Percentiles rank a stretch among this genome's conserved stretches.
phyloP scores from a whole-genome alignment of 2,888 invertebrate genomes.

The Apamea anceps region DNA sequence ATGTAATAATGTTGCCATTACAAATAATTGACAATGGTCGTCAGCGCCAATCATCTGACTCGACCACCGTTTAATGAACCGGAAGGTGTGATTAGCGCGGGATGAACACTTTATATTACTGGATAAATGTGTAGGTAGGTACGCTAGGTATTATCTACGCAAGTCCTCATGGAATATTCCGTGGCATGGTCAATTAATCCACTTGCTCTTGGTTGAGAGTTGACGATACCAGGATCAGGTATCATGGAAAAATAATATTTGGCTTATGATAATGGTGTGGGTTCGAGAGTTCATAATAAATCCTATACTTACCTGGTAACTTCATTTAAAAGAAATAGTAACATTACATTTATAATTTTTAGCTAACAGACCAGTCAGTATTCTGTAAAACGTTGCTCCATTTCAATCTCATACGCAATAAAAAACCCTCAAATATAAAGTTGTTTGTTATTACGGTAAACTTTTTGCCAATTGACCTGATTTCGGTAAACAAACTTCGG shows the following conservation, averaged over 20 bases:
- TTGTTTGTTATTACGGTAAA: slow-evolving; percentile 2
- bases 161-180: slow-evolving; percentile 37
- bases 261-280: neutral
- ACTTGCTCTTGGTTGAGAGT: slow-evolving; percentile 11
- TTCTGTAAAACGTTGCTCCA: neutral
- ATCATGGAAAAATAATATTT: neutral
- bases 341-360: neutral
- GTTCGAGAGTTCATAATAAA: neutral
- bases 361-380: neutral
- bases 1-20: slow-evolving; percentile 44
- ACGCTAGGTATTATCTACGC: slow-evolving; percentile 14
- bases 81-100: slow-evolving; percentile 79
- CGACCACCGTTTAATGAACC: slow-evolving; percentile 75
- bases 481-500: slow-evolving; percentile 17
- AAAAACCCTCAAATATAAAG: neutral
- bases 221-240: slow-evolving; percentile 10
- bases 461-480: slow-evolving; percentile 34
- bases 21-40: slow-evolving; percentile 47
- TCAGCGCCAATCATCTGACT: slow-evolving; percentile 64
- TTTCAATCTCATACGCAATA: neutral
- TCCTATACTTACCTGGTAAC: neutral
- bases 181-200: slow-evolving; percentile 25
- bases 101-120: slow-evolving; percentile 69
- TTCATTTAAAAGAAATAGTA: neutral
- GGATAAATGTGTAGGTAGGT: slow-evolving; percentile 38